Conservation (phyloP, 2,888 invertebrate genomes). For the Lapara coniferarum region DNA sequence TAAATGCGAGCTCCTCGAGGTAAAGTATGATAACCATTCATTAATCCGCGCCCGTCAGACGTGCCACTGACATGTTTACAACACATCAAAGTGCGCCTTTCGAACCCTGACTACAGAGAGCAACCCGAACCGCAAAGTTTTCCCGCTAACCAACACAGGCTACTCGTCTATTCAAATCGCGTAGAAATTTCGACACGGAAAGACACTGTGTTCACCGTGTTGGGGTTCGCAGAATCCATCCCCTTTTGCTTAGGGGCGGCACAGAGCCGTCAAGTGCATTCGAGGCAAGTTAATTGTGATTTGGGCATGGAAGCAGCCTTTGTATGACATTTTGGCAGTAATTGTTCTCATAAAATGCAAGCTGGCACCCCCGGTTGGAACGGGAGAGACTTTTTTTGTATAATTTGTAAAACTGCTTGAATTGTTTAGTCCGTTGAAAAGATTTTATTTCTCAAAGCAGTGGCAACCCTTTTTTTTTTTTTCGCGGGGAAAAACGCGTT, state of each 20-base stretch:
- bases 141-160: not conserved
- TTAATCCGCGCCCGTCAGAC: constrained; percentile 17
- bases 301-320: constrained; percentile 21
- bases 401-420: constrained; percentile 9
- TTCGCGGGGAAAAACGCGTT: too few relatives aligned
- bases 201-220: not conserved
- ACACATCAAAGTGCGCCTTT: constrained; percentile 18
- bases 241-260: constrained; percentile 22
- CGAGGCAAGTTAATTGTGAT: constrained; percentile 21
- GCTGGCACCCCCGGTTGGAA: constrained; percentile 13
- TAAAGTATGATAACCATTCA: constrained; percentile 17
- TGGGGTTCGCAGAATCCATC: not conserved
- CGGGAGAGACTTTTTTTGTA: constrained; percentile 2
- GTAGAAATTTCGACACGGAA: not conserved
- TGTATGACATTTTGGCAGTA: constrained; percentile 24
- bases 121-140: not conserved
- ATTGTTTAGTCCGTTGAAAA: not conserved
- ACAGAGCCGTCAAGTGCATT: constrained; percentile 22
- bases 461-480: constrained; percentile 22
- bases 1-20: not conserved
- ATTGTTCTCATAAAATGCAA: constrained; percentile 24
- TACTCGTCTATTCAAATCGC: not conserved
- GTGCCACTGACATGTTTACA: constrained; percentile 11
- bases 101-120: constrained; percentile 1
- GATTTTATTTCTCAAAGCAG: not conserved